These are phyloP conservation scores for Solenopsis fugax DNA, from an alignment of 1,140 invertebrate genomes.

Conservation along the genomic window DNA sequence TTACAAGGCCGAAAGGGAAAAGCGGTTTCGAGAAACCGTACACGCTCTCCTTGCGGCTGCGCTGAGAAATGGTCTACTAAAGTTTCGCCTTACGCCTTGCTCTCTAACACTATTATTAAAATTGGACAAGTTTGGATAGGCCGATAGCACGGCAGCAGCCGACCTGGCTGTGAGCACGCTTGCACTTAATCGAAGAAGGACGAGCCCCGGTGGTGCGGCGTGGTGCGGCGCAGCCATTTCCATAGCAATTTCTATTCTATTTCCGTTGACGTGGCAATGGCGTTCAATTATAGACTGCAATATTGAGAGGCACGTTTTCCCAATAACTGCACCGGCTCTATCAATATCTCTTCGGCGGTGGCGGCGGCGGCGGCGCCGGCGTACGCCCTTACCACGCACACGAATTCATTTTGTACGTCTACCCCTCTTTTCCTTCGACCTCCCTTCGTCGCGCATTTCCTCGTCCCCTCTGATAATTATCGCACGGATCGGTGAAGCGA, in stretches of 20 bases:
- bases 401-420: conserved; percentile 45
- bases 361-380: conserved; percentile 14
- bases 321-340: conserved; percentile 79
- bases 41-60: not conserved
- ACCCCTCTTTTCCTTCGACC: not conserved
- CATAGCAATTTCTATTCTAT: conserved; percentile 84
- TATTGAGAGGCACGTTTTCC: conserved; percentile 83
- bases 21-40: not conserved
- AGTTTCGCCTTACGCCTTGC: conserved; percentile 5
- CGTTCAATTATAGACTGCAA: conserved; percentile 84
- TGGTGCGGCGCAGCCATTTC: conserved; percentile 70
- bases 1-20: not conserved
- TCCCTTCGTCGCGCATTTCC: not conserved
- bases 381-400: conserved; percentile 49
- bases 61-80: not conserved
- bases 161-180: conserved; percentile 27
- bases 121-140: conserved; percentile 30
- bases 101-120: conserved; percentile 31
- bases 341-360: conserved; percentile 66
- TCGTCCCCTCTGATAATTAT: conserved; percentile 50
- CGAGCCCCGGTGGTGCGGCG: conserved; percentile 17
- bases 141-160: conserved; percentile 14
- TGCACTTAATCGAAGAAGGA: conserved; percentile 57
- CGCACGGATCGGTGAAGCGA: conserved; percentile 11
- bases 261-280: conserved; percentile 83